Evolutionary conservation across 2,113 vertebrate genomes (phyloP).

Genomic region (Heterocephalus glaber): DNA sequence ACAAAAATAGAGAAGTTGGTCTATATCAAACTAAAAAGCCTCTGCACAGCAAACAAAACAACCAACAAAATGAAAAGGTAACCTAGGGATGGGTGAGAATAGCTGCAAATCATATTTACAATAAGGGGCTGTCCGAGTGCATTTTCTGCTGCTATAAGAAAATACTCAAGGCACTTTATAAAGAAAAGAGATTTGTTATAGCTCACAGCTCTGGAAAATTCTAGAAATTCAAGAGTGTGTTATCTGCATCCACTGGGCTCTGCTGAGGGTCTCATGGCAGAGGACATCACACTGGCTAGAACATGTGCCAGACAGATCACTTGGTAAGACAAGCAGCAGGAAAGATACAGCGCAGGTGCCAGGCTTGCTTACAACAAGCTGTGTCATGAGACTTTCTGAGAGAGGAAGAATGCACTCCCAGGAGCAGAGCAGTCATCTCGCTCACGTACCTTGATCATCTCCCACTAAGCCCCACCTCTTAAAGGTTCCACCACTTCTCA

Average conservation of each 20-base stretch:
- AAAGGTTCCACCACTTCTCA: background rate
- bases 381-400: background rate
- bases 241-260: background rate
- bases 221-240: background rate
- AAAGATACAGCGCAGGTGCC: background rate
- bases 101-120: background rate
- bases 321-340: background rate
- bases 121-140: background rate
- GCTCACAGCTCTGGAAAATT: background rate
- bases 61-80: background rate
- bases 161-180: background rate
- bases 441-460: background rate
- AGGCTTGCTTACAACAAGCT: background rate
- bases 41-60: background rate
- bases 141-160: background rate
- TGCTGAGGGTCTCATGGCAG: background rate
- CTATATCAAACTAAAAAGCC: background rate
- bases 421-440: background rate
- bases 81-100: background rate
- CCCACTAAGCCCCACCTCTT: background rate
- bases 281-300: background rate
- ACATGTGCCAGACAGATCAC: background rate
- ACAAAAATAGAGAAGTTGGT: background rate
- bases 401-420: background rate
- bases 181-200: background rate